phyloP scores from a whole-genome alignment of 2,888 invertebrate genomes.

The Cosmopolites sordidus region DNA sequence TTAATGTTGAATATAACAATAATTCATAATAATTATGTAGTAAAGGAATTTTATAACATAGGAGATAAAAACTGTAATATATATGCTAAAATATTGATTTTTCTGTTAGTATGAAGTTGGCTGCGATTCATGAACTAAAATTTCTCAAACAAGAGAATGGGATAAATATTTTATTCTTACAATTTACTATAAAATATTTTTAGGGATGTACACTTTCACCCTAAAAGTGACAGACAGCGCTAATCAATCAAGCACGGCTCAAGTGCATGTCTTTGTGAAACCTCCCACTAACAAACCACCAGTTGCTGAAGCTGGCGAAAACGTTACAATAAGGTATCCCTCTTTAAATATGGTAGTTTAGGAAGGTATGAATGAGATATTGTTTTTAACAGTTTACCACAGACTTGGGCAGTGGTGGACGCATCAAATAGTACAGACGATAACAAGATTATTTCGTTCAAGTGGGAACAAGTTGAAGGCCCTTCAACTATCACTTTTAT shows the following conservation, averaged over 20 bases:
- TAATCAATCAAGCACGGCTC: constrained; percentile 78
- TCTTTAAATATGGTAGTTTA: neutral
- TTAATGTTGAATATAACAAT: too few species aligned
- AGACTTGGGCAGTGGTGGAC: constrained; percentile 75
- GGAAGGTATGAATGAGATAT: neutral
- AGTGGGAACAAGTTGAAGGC: constrained; percentile 77
- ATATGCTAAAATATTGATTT: too few species aligned
- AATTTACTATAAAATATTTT: too few species aligned
- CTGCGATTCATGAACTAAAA: too few species aligned
- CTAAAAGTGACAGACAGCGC: constrained; percentile 89
- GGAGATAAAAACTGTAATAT: too few species aligned
- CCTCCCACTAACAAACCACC: constrained; percentile 83
- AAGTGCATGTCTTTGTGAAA: constrained; percentile 88
- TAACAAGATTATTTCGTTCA: constrained; percentile 73
- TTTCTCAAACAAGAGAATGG: too few species aligned
- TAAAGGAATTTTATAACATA: too few species aligned
- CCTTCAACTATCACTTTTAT: constrained; percentile 58
- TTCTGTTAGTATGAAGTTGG: too few species aligned
- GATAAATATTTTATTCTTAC: too few species aligned
- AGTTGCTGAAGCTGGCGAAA: constrained; percentile 61
- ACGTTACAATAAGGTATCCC: constrained; percentile 56
- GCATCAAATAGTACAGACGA: constrained; percentile 72
- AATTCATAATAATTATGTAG: too few species aligned
- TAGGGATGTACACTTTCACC: constrained; percentile 84
- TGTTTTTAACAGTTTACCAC: constrained; percentile 61